Base-by-base conservation (phyloP, 2,113 vertebrate species). In the Colossoma macropomum region DNA sequence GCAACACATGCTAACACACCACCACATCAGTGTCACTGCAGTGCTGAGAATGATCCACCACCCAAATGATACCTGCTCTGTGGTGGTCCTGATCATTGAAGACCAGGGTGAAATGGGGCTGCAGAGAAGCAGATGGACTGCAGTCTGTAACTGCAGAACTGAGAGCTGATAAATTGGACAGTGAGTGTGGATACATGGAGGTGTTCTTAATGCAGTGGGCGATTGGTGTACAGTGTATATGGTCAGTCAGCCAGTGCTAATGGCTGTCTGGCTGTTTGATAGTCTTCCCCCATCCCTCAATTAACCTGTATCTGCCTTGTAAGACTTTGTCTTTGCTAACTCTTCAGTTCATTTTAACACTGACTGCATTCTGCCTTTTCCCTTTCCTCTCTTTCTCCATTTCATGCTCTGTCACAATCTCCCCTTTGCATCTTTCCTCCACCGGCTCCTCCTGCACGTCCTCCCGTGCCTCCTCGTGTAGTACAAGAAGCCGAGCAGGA, bases 401-500 rank as follows among this genome's bases (percentile, higher is more conserved):
- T 54, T 69, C 23, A 41, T 79, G 50, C 66, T 69, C 62, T 76
- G 48, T 71, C n/a, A 60, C 50, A 32, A 54, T 79, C 34, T 80
- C 32, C 50, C 50, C 16, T 25, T 48, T 82, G 16, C 38, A 15
- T 28, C 84, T 60, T 28, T 56, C 21, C 69, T 69, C 32, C 11
- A 17, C 21, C 17, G 23, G 34, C 63, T 50, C 8, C 66, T 80
- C 56, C 38, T 16, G 8, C 6, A 0, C 60, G 12, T 83, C n/a
- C 16, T 25, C 50, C 32, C 52, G 34, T 54, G n/a, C 30, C 62
- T 81, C 83, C 82, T 86, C 23, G 60, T 92, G 86, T 82, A 99
- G 98, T 97, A 90, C 97, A 97, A 93, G 98, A 99, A 93, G 93
- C 96, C 25, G 97, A 99, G 87, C 96, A 95, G 84, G 96, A 97